These are phyloP conservation scores for Nemopilema nomurai DNA, from an alignment of 30 jellyfish, hydroid and myxozoan species.

Conservation along the genomic window DNA sequence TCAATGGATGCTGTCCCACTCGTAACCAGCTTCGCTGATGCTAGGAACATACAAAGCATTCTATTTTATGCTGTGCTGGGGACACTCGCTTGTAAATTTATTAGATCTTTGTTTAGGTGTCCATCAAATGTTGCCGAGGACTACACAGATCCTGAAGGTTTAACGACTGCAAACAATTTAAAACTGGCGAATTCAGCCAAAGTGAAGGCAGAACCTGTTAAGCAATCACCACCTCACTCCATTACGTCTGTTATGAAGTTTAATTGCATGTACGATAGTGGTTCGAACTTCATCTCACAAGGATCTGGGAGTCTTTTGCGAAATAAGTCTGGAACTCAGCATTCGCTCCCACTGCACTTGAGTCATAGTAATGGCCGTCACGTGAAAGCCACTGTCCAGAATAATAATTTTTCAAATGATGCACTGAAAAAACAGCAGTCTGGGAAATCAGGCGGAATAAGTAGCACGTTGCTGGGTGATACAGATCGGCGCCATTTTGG, in stretches of 20 bases:
- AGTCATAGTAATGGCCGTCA: neutral
- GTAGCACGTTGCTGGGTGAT: neutral
- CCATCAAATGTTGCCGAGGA: neutral
- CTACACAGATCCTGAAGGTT: neutral
- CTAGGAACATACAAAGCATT: constrained; percentile 46
- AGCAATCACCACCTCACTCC: neutral
- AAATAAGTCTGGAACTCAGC: neutral
- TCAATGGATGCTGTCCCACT: constrained; percentile 92
- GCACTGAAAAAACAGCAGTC: neutral
- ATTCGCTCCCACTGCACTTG: neutral
- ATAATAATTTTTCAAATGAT: neutral
- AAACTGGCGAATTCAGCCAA: neutral
- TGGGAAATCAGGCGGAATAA: neutral
- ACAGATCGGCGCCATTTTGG: neutral
- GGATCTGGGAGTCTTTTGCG: neutral
- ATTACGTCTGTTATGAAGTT: neutral
- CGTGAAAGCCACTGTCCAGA: neutral
- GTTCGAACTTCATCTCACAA: neutral
- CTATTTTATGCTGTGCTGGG: constrained; percentile 32
- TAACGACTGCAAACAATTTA: neutral
- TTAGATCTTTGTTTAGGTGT: neutral
- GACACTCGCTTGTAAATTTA: neutral
- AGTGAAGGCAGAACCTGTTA: too few species aligned
- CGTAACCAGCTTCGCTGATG: constrained; percentile 39
- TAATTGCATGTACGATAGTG: neutral